These are phyloP conservation scores for Platysteira castanea DNA, from an alignment of 2,113 vertebrate species.

Conservation along the genomic window DNA sequence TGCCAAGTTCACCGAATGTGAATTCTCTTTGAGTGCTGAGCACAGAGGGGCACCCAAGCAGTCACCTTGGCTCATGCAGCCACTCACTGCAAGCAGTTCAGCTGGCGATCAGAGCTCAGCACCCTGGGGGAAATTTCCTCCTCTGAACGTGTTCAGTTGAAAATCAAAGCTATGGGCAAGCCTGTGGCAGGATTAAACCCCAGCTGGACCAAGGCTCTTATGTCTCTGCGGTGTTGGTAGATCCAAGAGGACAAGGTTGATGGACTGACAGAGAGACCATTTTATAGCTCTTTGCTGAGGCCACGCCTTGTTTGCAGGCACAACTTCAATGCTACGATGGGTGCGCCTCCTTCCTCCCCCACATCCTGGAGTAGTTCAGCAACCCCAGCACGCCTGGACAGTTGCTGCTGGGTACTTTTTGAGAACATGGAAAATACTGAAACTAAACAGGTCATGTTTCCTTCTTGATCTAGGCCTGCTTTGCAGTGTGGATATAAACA, in stretches of 20 bases:
- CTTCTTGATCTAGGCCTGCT: not conserved
- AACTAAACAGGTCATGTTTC: not conserved
- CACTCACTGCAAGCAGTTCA: not conserved
- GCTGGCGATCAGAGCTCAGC: not conserved
- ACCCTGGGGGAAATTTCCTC: fast-evolving
- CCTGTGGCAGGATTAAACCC: not conserved
- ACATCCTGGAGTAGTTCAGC: not conserved
- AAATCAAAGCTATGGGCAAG: not conserved
- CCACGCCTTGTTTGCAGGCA: not conserved
- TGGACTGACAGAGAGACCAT: not conserved
- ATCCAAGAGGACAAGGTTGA: not conserved
- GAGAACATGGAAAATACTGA: not conserved
- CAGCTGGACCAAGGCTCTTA: not conserved
- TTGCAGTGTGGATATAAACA: not conserved
- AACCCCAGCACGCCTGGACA: not conserved
- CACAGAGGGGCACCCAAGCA: not conserved
- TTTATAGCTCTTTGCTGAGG: not conserved
- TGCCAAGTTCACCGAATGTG: not conserved
- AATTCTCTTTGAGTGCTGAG: not conserved
- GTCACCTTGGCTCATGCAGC: not conserved
- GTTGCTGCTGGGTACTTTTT: not conserved
- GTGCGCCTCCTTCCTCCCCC: not conserved
- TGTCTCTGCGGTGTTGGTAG: not conserved
- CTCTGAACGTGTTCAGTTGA: not conserved
- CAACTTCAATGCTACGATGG: fast-evolving